Evolutionary conservation across 2,113 vertebrate genomes (phyloP).

Genomic region (Pristiophorus japonicus): DNA sequence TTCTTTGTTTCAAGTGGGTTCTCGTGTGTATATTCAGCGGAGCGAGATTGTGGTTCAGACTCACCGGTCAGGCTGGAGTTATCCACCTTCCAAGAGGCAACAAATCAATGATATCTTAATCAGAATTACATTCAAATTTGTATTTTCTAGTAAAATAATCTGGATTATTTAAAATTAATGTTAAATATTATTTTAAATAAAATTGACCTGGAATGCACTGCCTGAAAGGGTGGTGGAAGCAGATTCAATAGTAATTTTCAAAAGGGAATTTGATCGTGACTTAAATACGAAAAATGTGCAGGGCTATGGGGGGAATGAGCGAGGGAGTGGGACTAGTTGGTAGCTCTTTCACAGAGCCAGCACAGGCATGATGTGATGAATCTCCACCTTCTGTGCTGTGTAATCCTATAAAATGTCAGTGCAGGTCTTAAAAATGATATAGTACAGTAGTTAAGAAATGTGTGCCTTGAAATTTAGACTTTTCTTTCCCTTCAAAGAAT

Average conservation of each 20-base stretch:
- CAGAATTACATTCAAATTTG: not conserved
- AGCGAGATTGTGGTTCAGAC: conserved; percentile 66
- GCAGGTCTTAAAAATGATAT: not conserved
- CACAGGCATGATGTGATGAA: not conserved
- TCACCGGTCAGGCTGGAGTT: conserved; percentile 71
- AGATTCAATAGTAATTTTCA: not conserved
- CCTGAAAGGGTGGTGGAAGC: not conserved
- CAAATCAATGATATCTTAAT: not conserved
- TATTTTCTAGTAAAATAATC: not conserved
- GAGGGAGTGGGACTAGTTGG: not conserved
- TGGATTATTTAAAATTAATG: not conserved
- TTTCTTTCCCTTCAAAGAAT: no score
- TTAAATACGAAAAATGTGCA: not conserved
- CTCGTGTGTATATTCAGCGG: conserved; percentile 60
- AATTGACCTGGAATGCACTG: not conserved
- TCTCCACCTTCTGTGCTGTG: not conserved
- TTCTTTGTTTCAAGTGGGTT: conserved; percentile 68
- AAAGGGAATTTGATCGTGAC: not conserved
- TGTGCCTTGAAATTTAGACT: not conserved
- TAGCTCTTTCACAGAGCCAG: not conserved
- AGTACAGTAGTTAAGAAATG: not conserved
- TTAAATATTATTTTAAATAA: not conserved
- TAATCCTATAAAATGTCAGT: not conserved
- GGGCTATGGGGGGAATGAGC: not conserved
- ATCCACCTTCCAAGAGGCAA: conserved; percentile 58